Base-by-base conservation (phyloP, 2,113 vertebrate genomes). In the Alosa alosa region DNA sequence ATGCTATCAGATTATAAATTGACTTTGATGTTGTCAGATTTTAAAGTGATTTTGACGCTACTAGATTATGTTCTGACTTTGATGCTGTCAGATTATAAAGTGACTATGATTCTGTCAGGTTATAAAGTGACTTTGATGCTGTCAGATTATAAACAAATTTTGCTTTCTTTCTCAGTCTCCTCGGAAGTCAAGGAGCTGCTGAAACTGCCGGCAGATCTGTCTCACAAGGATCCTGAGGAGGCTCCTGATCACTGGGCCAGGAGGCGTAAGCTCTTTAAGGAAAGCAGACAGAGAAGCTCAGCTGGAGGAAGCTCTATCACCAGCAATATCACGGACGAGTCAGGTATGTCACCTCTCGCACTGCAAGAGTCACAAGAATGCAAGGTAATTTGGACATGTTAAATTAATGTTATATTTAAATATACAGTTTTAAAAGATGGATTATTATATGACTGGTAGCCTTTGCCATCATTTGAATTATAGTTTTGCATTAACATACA, bases 251-350 rank as follows among this genome's bases (percentile, higher is more conserved):
- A 93, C 83, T 97, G 96, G 96, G 96, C 96, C 84, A 96, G 93
- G 82, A 96, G 94, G 87, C 92, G 97, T 3, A 96, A 95, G 82
- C 94, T 95, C 11, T 98, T 96, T 91, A 97, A 94, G 89, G 96
- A 97, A 0, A 95, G 95, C 88, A 96, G 94, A 83, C 95, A 96
- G 44, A 95, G 94, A 90, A 96, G 94, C 88, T 98, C 97, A 20
- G 88, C 94, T 11, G 96, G 96, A 81, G 96, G 92, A 50, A 96
- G 94, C 57, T 98, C 96, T 1, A 90, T 96, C 25, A 93, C 95
- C 90, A 98, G 96, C 81, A 97, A 94, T 83, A 91, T 97, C 88
- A 97, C 96, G 0, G 96, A 98, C 82, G 96, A 96, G 87, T 97
- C 96, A 86, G 90, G 97, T 97, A 49, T 82, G 25, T 55, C 31